phyloP scores from a whole-genome alignment of 2,797 vertebrate genomes.

The Thunnus albacares region DNA sequence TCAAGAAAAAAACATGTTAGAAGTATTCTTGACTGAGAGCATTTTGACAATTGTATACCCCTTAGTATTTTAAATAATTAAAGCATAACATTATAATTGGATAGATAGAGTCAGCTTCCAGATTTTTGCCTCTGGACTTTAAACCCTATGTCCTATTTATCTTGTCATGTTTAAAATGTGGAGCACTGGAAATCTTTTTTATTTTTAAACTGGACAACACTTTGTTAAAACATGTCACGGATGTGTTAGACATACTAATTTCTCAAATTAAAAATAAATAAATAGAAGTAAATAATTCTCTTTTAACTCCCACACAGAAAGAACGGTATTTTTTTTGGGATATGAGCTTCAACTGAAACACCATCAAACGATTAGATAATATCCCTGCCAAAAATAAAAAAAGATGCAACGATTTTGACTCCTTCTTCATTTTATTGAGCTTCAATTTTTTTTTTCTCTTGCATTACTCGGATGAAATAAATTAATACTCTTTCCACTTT shows the following conservation, averaged over 20 bases:
- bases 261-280: neutral
- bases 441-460: conserved; percentile 41
- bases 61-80: neutral
- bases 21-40: neutral
- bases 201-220: neutral
- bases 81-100: neutral
- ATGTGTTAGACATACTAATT: neutral
- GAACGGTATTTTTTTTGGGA: neutral
- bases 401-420: neutral
- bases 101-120: neutral
- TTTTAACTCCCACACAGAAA: neutral
- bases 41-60: neutral
- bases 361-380: conserved; percentile 8
- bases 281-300: neutral
- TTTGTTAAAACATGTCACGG: neutral
- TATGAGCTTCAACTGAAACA: neutral
- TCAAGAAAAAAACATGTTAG: neutral
- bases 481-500: conserved; percentile 34
- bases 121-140: neutral
- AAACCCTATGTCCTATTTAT: neutral
- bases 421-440: neutral
- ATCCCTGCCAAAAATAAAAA: neutral
- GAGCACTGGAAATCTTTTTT: neutral
- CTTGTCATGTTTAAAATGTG: neutral
- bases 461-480: conserved; percentile 37